Conservation (phyloP, 2,797 vertebrate genomes). For the Malurus leucopterus region DNA sequence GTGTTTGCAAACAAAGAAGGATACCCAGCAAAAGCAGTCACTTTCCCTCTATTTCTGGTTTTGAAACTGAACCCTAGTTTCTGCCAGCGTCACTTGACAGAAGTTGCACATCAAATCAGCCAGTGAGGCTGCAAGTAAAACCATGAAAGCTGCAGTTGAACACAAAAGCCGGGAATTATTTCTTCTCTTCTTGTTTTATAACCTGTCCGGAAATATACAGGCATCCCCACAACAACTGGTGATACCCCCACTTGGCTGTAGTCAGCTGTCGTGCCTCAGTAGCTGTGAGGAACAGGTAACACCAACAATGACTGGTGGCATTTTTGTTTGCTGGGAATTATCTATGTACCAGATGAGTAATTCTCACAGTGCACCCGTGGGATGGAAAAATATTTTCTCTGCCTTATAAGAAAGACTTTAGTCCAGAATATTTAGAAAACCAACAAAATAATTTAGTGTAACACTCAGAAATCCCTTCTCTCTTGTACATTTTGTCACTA, state of each 20-base stretch:
- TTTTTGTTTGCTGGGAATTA: constrained; percentile 1
- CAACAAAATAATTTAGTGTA: not conserved
- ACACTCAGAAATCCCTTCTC: not conserved
- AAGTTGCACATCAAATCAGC: not conserved
- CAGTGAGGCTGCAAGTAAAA: not conserved
- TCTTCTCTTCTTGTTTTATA: not conserved
- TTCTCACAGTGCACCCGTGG: not conserved
- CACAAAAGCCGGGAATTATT: not conserved
- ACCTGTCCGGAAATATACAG: not conserved
- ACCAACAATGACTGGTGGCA: not conserved
- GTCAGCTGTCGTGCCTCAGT: not conserved
- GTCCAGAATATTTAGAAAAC: not conserved
- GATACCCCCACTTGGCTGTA: not conserved
- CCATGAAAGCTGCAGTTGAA: not conserved
- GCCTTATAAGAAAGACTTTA: not conserved
- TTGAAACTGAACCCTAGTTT: not conserved
- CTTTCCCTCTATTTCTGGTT: not conserved
- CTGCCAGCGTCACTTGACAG: not conserved
- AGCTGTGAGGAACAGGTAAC: not conserved
- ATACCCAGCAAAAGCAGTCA: not conserved
- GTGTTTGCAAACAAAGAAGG: constrained; percentile 7
- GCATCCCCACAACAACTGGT: not conserved
- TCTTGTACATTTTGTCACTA: not conserved
- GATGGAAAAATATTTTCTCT: not conserved
- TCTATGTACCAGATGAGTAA: not conserved